phyloP scores from a whole-genome alignment of 1,140 invertebrate species.

The Lamellibrachia luymesi region DNA sequence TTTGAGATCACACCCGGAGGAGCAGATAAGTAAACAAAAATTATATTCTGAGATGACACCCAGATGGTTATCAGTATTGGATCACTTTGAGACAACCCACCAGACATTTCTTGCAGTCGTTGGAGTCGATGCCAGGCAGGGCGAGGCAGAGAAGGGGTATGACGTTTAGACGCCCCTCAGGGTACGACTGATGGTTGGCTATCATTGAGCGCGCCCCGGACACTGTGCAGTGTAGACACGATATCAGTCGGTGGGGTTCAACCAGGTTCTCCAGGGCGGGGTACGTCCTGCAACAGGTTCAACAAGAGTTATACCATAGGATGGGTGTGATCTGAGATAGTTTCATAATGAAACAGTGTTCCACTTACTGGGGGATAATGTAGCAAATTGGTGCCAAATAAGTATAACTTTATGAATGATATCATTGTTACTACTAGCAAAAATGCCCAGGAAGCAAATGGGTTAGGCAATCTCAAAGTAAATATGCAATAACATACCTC shows the following conservation, averaged over 20 bases:
- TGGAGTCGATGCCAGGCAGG: slow-evolving; percentile 86
- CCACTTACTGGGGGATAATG: not conserved
- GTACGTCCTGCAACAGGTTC: slow-evolving; percentile 42
- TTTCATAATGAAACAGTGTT: not conserved
- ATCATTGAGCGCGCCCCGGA: slow-evolving; percentile 69
- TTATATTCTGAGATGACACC: not conserved
- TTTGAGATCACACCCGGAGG: not conserved
- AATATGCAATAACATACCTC: slow-evolving; percentile 55
- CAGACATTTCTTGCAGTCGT: slow-evolving; percentile 82
- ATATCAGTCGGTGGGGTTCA: slow-evolving; percentile 80
- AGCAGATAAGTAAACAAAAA: not conserved
- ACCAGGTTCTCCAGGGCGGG: slow-evolving; percentile 77
- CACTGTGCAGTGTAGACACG: slow-evolving; percentile 74
- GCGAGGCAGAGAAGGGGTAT: slow-evolving; percentile 76
- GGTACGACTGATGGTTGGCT: slow-evolving; percentile 60
- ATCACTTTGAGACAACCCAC: slow-evolving; percentile 49
- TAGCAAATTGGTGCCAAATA: not conserved
- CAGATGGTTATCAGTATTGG: not conserved
- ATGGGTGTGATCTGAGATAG: not conserved
- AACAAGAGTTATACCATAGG: not conserved
- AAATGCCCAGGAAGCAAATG: not conserved
- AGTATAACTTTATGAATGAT: not conserved
- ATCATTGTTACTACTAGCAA: not conserved
- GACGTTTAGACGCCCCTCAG: slow-evolving; percentile 77
- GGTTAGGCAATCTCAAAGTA: not conserved